phyloP scores from a whole-genome alignment of 2,113 vertebrate species.

The Dipodomys ordii region DNA sequence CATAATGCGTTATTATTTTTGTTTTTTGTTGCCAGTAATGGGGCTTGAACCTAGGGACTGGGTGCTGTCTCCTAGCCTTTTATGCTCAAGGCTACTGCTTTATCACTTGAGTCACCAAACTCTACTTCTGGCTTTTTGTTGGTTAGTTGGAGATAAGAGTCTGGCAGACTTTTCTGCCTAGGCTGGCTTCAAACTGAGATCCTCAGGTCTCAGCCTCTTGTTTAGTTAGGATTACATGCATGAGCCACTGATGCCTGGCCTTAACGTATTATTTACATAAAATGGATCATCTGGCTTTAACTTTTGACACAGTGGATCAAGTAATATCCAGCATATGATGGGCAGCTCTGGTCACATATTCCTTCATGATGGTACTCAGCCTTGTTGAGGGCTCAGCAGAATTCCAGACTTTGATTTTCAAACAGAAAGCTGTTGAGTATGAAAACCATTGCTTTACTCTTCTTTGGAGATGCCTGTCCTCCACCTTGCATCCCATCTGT shows the following conservation, averaged over 20 bases:
- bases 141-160: too few relatives aligned
- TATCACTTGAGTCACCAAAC: too few relatives aligned
- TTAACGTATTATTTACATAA: not conserved
- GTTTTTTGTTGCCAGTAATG: too few relatives aligned
- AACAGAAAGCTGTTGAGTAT: not conserved
- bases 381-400: not conserved
- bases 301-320: not conserved
- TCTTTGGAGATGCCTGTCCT: not conserved
- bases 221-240: too few relatives aligned
- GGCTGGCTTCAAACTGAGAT: too few relatives aligned
- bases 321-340: not conserved
- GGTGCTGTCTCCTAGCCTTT: too few relatives aligned
- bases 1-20: not conserved
- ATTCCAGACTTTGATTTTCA: slow-evolving; percentile 4
- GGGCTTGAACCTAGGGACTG: too few relatives aligned
- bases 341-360: not conserved
- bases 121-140: too few relatives aligned
- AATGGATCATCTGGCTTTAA: not conserved
- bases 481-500: not conserved
- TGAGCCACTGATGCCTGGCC: too few relatives aligned
- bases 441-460: not conserved
- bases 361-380: not conserved
- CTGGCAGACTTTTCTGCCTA: too few relatives aligned
- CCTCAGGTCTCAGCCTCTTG: too few relatives aligned
- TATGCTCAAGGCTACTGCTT: too few relatives aligned